Evolutionary conservation across 2,113 vertebrate genomes (phyloP).

Genomic region (Pygoscelis antarcticus): DNA sequence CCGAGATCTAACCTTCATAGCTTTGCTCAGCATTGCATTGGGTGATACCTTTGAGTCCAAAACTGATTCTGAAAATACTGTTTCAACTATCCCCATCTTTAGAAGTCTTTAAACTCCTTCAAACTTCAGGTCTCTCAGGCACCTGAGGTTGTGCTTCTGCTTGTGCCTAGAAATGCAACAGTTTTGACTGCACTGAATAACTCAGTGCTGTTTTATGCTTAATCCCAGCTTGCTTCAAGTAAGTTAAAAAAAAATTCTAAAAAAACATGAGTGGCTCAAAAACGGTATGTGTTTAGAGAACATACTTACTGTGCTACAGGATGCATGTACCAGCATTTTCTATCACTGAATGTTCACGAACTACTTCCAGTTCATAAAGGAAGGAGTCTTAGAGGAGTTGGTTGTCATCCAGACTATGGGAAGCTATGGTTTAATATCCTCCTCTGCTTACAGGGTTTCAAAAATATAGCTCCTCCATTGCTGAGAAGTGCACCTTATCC

Average conservation of each 20-base stretch:
- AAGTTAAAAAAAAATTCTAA: not conserved
- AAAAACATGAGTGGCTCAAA: accelerated
- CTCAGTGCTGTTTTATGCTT: not conserved
- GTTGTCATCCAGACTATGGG: not conserved
- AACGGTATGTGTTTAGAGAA: not conserved
- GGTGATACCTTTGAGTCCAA: not conserved
- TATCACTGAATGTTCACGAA: not conserved
- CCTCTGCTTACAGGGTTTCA: not conserved
- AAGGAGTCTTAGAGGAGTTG: not conserved
- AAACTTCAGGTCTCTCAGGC: not conserved
- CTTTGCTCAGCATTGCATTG: not conserved
- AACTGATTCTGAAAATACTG: not conserved
- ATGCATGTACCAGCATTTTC: not conserved
- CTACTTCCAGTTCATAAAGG: not conserved
- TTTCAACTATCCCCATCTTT: not conserved
- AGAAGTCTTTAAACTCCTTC: not conserved
- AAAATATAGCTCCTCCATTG: not conserved
- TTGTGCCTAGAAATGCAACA: not conserved
- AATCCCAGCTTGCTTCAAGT: not conserved
- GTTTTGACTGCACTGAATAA: not conserved
- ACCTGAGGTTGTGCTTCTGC: not conserved
- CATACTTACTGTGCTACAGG: not conserved
- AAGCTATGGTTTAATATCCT: not conserved
- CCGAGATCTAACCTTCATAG: not conserved
- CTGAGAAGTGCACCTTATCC: not conserved